Percentiles rank a stretch among this genome's conserved stretches.
These are phyloP conservation scores for Drosophila borealis DNA, from an alignment of 2,888 invertebrate species.

Conservation along the genomic window DNA sequence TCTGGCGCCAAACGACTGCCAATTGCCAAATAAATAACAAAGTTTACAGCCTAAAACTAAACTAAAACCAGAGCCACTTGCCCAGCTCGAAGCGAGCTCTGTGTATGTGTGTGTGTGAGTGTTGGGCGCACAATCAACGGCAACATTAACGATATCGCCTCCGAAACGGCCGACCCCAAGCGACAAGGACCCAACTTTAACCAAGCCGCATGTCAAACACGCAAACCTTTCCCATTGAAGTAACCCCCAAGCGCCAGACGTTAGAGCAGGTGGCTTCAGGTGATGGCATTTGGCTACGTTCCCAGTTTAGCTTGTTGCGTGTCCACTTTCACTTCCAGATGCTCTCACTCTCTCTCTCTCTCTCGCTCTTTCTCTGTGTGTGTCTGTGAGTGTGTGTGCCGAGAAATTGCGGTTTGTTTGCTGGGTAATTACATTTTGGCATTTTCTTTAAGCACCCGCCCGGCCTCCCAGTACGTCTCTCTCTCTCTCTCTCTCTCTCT, in stretches of 20 bases:
- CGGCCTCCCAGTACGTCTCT: background rate
- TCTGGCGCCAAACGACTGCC: slow-evolving; percentile 57
- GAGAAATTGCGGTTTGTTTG: slow-evolving; percentile 80
- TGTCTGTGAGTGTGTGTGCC: slow-evolving; percentile 59
- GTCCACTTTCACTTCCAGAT: slow-evolving; percentile 79
- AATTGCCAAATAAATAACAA: slow-evolving; percentile 77
- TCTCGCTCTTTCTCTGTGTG: slow-evolving; percentile 1
- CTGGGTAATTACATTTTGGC: slow-evolving; percentile 79
- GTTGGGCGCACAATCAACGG: slow-evolving; percentile 66
- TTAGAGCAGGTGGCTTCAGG: slow-evolving; percentile 30
- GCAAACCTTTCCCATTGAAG: slow-evolving; percentile 72
- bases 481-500: slow-evolving; percentile 1
- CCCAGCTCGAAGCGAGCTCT: no score
- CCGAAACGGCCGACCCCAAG: slow-evolving; percentile 59
- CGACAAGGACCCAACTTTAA: slow-evolving; percentile 58
- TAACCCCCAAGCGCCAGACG: slow-evolving; percentile 24
- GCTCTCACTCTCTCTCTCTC: no score
- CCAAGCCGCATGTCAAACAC: slow-evolving; percentile 75
- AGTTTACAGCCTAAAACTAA: slow-evolving; percentile 57
- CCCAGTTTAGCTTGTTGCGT: slow-evolving; percentile 75
- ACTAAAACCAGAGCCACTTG: slow-evolving; percentile 17
- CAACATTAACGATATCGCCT: slow-evolving; percentile 79
- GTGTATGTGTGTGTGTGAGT: no score
- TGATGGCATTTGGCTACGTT: slow-evolving; percentile 60
- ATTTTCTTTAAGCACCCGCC: slow-evolving; percentile 62